Evolutionary conservation across 2,888 invertebrate species (phyloP), one percentile per base, ranked within the genome.

Genomic region (Netelia virgata): DNA sequence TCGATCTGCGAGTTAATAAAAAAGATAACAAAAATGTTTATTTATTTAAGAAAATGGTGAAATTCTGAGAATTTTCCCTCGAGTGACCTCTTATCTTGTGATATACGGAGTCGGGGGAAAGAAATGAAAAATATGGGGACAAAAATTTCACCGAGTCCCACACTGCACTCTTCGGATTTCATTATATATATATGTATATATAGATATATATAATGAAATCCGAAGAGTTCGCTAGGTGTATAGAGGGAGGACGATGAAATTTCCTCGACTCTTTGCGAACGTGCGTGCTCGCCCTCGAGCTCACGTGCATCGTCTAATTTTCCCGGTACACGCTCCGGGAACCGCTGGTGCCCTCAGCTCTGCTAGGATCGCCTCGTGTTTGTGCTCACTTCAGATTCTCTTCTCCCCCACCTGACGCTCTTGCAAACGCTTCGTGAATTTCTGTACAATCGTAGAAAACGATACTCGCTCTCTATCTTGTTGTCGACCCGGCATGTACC

Each of bases 261-360:
- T 72, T 74, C 66, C 59, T 43, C 36, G 43, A 28, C 70, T 78
- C 83, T 84, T 82, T 53, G 76, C 77, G 80, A 82, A 85, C 78
- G 88, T 90, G 91, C 91, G 89, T 90, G 89, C 88, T 88, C 87
- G 81, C 84, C 63, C 81, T 85, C 86, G 84, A 87, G 89, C 91
- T 91, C 90, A 91, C 90, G 90, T 88, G 89, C 90, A 84, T 86
- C 76, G 88, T 88, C 90, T 91, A 89, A 91, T 91, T 90, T 90
- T 89, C 88, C 84, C 72, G 85, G 83, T 85, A 85, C 88, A 88
- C 87, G 89, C 88, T 88, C 75, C 18, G 18, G 10, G 50, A 10
- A 55, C 50, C 43, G 47, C 20, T 61, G 64, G 61, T 18, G 61
- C 61, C 43, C 20, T 72, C 16, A 53, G 11, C 16, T 16, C 66